These are phyloP conservation scores for Acanthisitta chloris DNA, from an alignment of 2,113 vertebrate genomes.

Conservation along the genomic window DNA sequence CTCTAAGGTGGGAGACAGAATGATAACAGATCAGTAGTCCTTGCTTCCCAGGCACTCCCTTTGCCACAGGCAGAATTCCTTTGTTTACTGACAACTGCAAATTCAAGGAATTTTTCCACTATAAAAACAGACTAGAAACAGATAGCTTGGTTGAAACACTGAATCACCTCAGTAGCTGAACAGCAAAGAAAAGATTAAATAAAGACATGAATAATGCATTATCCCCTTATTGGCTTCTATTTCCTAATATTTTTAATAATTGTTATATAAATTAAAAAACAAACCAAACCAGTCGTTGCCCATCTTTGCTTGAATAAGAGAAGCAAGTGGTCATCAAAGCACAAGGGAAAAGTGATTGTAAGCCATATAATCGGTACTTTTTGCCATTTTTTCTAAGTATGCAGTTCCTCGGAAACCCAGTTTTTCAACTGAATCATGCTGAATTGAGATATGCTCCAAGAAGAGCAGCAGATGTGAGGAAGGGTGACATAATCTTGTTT, in stretches of 20 bases:
- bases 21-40: not conserved
- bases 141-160: not conserved
- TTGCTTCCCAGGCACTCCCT: not conserved
- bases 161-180: not conserved
- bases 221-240: not conserved
- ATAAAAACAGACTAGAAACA: not conserved
- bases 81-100: not conserved
- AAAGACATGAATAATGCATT: not conserved
- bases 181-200: not conserved
- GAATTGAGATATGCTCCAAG: not conserved
- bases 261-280: not conserved
- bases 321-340: not conserved
- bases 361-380: not conserved
- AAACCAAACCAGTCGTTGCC: not conserved
- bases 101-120: not conserved
- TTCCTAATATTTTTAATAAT: not conserved
- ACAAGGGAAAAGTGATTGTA: not conserved
- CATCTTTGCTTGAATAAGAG: not conserved
- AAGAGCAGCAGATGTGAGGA: not conserved
- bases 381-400: not conserved
- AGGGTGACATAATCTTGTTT: not conserved
- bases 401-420: not conserved
- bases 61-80: not conserved
- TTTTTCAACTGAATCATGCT: not conserved
- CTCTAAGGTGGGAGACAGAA: not conserved